phyloP scores from a whole-genome alignment of 2,797 vertebrate genomes.

The Oreonectes daqikongensis region DNA sequence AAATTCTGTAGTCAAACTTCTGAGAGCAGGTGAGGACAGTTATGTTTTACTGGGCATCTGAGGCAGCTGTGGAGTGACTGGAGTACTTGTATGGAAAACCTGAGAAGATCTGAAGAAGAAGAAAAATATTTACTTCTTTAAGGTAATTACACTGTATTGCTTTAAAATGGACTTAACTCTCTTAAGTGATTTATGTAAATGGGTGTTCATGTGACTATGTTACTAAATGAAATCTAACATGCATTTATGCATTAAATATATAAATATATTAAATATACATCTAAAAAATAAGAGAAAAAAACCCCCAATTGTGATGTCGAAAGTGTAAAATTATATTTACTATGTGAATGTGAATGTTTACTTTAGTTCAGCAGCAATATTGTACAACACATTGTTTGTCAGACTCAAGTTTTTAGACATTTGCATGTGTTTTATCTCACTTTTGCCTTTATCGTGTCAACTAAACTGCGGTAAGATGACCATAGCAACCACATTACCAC shows the following conservation, averaged over 20 bases:
- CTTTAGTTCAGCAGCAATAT: too few species aligned
- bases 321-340: not conserved
- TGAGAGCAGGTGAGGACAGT: constrained; percentile 5
- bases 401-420: not conserved
- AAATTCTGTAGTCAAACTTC: not conserved
- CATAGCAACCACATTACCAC: not conserved
- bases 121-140: not conserved
- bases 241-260: too few species aligned
- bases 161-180: not conserved
- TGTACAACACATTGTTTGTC: too few species aligned
- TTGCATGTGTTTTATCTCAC: not conserved
- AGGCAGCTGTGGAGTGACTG: not conserved
- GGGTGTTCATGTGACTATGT: too few species aligned
- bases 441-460: not conserved
- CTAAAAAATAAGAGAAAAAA: not conserved
- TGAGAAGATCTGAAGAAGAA: constrained; percentile 6
- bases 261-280: too few species aligned
- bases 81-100: not conserved
- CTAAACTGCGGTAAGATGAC: not conserved
- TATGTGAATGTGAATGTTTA: too few species aligned
- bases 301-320: not conserved
- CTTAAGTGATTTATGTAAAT: too few species aligned
- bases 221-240: too few species aligned
- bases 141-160: constrained; percentile 11
- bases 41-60: not conserved